A percentile compares a stretch with the other conserved stretches of the same genome.
These are phyloP conservation scores for Drosophila sp. DNA, from an alignment of 1,140 invertebrate genomes.

Conservation along the genomic window DNA sequence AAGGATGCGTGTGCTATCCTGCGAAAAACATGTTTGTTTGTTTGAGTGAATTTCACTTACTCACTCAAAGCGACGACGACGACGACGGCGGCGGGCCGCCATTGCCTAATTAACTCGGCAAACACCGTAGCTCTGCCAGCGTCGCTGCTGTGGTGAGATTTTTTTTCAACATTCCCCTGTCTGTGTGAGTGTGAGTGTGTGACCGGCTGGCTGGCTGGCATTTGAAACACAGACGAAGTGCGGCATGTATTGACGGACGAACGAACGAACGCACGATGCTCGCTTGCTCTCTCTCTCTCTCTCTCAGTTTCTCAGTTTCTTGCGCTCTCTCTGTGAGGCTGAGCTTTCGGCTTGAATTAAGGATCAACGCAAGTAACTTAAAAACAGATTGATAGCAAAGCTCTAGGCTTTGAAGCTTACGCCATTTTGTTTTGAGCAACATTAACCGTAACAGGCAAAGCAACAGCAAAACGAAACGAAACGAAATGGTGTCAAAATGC, in stretches of 20 bases:
- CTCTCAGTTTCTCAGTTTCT: too few relatives aligned
- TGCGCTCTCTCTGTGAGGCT: not conserved
- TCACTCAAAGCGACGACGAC: constrained; percentile 27
- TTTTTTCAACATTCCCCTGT: constrained; percentile 2
- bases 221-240: constrained; percentile 8
- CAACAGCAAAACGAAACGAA: not conserved
- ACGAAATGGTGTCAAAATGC: constrained; percentile 63
- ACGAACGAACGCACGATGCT: not conserved
- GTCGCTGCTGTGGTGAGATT: constrained; percentile 68
- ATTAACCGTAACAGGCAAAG: not conserved
- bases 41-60: constrained; percentile 34
- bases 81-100: constrained; percentile 12
- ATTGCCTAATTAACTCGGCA: constrained; percentile 38
- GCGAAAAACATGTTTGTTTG: not conserved
- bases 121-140: constrained; percentile 32
- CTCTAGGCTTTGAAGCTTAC: constrained; percentile 2
- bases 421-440: constrained; percentile 7
- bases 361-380: constrained; percentile 9
- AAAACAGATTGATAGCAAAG: not conserved
- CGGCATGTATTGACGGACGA: constrained; percentile 5
- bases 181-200: constrained; percentile 2
- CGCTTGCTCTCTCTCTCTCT: too few relatives aligned
- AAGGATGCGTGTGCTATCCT: constrained; percentile 30
- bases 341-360: not conserved
- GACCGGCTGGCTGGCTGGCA: not conserved